Base-by-base conservation (phyloP, 2,888 invertebrate species). In the Epinotia ramella region DNA sequence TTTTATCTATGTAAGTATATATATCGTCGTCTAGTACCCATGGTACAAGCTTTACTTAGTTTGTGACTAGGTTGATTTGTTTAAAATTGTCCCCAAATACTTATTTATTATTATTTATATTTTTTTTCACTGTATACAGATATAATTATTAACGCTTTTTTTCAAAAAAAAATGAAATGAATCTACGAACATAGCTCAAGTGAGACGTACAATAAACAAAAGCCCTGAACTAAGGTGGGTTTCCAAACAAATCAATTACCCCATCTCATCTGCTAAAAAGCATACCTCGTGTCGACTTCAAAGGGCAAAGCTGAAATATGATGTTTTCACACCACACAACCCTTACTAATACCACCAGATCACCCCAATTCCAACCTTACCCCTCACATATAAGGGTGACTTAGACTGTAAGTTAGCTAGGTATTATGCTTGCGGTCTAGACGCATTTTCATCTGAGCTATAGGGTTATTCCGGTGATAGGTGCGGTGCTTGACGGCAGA, bases 371-470 rank as follows among this genome's bases (percentile, higher is more conserved):
- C 20, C 13, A 28, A 71, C 65, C 60, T 18, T 75, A 44, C 28
- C 5, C 3, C 7, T n/a, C n/a, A 33, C 3, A 65, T 2, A 28
- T 46, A 44, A 1, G 9, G 20, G 12, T 18, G 1, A 13, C 11
- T n/a, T 4, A 1, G 12, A 33, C 62, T 63, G 53, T 7, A 71
- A 7, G 6, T 13, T 20, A n/a, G 28, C 5, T n/a, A 53, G 33
- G 53, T 33, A 33, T 73, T 49, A 18, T 57, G 12, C 18, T 60
- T 72, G 72, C 71, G 77, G 78, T 78, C 78, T 78, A 78, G 78
- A 78, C 78, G 63, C 78, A 78, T 77, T 77, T 73, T 70, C 77
- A 78, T 78, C 78, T 75, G 74, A 70, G 75, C 70, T 71, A 78
- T 75, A 73, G 70, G 74, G 69, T 62, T 73, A 77, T 78, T 71